A percentile compares a stretch with the other conserved stretches of the same genome.
Conservation (phyloP, 2,113 vertebrate genomes). For the Colaptes auratus region DNA sequence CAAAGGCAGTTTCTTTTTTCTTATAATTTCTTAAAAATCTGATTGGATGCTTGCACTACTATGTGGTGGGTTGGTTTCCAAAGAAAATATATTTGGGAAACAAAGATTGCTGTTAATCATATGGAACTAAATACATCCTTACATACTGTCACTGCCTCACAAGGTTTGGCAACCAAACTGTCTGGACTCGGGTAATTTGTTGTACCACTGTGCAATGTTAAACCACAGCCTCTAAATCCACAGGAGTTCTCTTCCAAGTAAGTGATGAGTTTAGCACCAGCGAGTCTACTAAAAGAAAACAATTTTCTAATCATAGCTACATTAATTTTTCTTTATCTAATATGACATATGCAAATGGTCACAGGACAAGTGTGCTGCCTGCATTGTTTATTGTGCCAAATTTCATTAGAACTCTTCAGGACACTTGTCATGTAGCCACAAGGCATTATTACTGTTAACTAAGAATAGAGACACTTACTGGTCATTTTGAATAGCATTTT, state of each 20-base stretch:
- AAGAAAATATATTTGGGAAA: background rate
- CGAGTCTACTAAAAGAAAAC: background rate
- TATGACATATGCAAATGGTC: background rate
- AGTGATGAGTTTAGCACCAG: background rate
- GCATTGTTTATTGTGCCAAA: background rate
- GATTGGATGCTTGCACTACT: background rate
- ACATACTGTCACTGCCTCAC: background rate
- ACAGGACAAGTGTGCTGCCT: background rate
- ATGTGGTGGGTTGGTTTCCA: background rate
- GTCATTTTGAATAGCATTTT: background rate
- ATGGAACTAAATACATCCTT: background rate
- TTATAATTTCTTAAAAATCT: background rate
- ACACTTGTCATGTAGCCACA: background rate
- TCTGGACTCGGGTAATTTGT: background rate
- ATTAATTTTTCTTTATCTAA: background rate
- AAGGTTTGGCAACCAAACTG: background rate
- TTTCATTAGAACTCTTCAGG: background rate
- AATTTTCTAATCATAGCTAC: background rate
- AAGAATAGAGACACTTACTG: background rate
- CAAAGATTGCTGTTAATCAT: background rate
- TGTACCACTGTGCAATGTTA: background rate
- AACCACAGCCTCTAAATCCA: background rate
- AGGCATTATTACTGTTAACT: background rate
- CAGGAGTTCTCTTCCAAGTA: background rate
- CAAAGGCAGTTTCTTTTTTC: background rate